phyloP scores from a whole-genome alignment of 2,113 vertebrate genomes.

The Nycticryphes semicollaris region DNA sequence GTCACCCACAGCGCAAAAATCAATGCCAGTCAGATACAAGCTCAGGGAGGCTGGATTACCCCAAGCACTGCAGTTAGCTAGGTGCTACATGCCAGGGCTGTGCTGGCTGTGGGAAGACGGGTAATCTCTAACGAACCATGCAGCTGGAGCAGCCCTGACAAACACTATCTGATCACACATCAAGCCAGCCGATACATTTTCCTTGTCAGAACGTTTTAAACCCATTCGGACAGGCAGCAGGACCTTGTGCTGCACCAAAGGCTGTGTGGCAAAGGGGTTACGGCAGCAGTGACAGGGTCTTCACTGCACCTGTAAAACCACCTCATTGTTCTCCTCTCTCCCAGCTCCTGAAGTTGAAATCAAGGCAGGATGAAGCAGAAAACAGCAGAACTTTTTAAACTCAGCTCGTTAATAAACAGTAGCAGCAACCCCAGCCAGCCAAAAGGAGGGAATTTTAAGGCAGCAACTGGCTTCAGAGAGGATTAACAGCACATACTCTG shows the following conservation, averaged over 20 bases:
- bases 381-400: neutral
- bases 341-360: neutral
- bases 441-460: neutral
- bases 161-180: neutral
- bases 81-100: neutral
- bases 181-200: neutral
- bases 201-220: constrained; percentile 34
- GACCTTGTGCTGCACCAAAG: neutral
- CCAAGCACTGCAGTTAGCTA: neutral
- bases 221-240: neutral
- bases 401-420: neutral
- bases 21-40: neutral
- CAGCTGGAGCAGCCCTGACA: constrained; percentile 9
- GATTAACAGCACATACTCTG: neutral
- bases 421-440: neutral
- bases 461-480: neutral
- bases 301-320: neutral
- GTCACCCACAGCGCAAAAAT: neutral
- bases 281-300: neutral
- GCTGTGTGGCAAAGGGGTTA: neutral
- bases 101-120: neutral
- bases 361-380: neutral
- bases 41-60: neutral
- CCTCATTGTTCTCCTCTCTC: neutral
- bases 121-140: neutral